Evolutionary conservation across 2,888 invertebrate species (phyloP).

Genomic region (Empis livida): DNA sequence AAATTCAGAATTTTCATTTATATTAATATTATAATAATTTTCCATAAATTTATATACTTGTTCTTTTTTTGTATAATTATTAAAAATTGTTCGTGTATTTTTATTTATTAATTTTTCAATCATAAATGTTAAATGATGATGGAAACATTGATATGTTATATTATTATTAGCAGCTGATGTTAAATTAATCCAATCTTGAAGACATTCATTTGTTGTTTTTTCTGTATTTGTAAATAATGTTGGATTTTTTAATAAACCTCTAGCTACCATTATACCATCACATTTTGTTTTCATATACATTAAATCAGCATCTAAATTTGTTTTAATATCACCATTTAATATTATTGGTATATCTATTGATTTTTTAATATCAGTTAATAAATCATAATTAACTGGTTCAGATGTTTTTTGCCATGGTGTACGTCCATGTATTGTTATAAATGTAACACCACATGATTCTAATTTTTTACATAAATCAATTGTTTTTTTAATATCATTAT

Average conservation of each 20-base stretch:
- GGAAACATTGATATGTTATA: constrained; percentile 73
- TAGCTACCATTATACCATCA: constrained; percentile 83
- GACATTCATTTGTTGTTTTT: constrained; percentile 59
- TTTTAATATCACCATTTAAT: constrained; percentile 84
- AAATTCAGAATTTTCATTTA: not conserved
- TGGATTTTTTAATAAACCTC: constrained; percentile 83
- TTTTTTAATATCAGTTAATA: constrained; percentile 57
- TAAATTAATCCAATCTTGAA: constrained; percentile 70
- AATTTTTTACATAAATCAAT: constrained; percentile 67
- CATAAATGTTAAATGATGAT: constrained; percentile 96
- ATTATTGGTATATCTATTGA: constrained; percentile 69
- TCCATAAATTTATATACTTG: constrained; percentile 58
- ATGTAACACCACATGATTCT: constrained; percentile 77
- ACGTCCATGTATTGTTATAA: constrained; percentile 83
- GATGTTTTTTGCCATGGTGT: constrained; percentile 70
- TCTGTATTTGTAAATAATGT: constrained; percentile 65
- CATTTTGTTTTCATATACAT: constrained; percentile 56
- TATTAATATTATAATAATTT: constrained; percentile 39
- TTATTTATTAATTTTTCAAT: constrained; percentile 67
- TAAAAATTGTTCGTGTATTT: constrained; percentile 62
- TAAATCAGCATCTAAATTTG: constrained; percentile 52
- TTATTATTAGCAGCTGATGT: constrained; percentile 46
- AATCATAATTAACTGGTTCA: constrained; percentile 55
- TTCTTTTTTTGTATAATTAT: constrained; percentile 54
- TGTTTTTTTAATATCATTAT: constrained; percentile 42